Percentiles rank a stretch among this genome's conserved stretches.
Conservation (phyloP, 2,113 vertebrate genomes). For the Galemys pyrenaicus region DNA sequence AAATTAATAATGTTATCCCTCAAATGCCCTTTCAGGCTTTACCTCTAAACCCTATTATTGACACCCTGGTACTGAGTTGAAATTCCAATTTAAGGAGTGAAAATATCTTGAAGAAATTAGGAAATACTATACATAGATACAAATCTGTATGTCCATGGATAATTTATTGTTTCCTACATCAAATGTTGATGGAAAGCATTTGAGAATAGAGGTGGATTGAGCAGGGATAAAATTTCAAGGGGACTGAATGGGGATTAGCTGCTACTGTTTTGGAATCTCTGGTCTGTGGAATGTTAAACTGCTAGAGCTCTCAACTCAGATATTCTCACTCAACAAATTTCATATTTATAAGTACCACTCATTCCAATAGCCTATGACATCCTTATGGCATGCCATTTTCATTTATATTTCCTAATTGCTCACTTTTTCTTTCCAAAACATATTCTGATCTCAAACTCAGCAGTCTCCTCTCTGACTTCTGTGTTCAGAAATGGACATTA, state of each 20-base stretch:
- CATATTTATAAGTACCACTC: not conserved
- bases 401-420: not conserved
- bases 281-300: conserved; percentile 9
- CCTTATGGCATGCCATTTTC: not conserved
- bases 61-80: not conserved
- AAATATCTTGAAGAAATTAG: conserved; percentile 9
- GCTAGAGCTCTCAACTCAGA: not conserved
- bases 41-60: not conserved
- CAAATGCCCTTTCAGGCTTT: not conserved
- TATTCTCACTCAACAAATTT: not conserved
- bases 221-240: conserved; percentile 66
- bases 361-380: not conserved
- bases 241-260: conserved; percentile 68
- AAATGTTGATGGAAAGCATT: conserved; percentile 59
- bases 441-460: not conserved
- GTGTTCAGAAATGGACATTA: conserved; percentile 6
- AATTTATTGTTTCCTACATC: conserved; percentile 68
- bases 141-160: conserved; percentile 23
- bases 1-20: not conserved
- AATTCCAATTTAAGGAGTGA: conserved; percentile 23
- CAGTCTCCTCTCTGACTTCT: not conserved
- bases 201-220: conserved; percentile 56
- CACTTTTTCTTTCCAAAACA: not conserved
- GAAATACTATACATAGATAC: not conserved
- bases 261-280: conserved; percentile 70